Conservation (phyloP, 2,113 vertebrate species). For the Illadopsis cleaveri region DNA sequence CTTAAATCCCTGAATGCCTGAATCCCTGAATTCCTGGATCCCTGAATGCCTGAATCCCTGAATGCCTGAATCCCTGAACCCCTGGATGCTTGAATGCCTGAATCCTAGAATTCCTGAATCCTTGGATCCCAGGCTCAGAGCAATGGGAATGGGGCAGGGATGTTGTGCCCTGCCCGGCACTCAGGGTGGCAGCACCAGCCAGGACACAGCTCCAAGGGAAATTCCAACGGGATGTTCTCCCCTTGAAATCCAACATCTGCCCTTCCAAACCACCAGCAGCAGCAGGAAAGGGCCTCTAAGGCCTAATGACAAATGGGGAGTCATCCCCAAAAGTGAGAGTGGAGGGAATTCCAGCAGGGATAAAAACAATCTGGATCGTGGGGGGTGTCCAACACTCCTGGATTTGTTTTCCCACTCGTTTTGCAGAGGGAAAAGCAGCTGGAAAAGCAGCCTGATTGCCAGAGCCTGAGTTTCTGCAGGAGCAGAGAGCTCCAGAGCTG, state of each 20-base stretch:
- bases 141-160: not conserved
- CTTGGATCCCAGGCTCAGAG: not conserved
- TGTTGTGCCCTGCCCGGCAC: not conserved
- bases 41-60: not conserved
- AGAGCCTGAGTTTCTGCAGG: not conserved
- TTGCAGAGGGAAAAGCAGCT: not conserved
- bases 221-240: fast-evolving
- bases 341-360: slow-evolving; percentile 27
- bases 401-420: not conserved
- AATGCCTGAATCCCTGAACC: too few relatives aligned
- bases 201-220: fast-evolving
- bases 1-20: not conserved
- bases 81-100: too few relatives aligned
- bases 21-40: not conserved
- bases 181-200: slow-evolving; percentile 29
- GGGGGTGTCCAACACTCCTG: not conserved
- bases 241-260: fast-evolving
- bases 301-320: not conserved
- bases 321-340: not conserved
- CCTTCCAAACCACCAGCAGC: not conserved
- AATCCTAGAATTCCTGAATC: too few relatives aligned
- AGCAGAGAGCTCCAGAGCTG: not conserved
- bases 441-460: not conserved
- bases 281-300: not conserved
- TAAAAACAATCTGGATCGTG: not conserved